Evolutionary conservation across 2,113 vertebrate species (phyloP).

Genomic region (Polypterus senegalus): DNA sequence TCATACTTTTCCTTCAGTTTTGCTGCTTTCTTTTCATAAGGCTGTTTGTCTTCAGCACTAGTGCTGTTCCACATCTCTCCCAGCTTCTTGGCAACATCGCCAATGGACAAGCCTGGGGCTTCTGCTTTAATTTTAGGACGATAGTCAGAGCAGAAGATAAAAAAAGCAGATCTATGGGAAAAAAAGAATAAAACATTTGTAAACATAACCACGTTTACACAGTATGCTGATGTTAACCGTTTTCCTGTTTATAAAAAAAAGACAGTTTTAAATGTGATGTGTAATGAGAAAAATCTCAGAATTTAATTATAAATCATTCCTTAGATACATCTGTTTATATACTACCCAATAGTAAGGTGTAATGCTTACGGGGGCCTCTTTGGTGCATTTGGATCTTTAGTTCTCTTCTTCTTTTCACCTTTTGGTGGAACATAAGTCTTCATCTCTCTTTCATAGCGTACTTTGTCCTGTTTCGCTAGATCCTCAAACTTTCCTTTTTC

Average conservation of each 20-base stretch:
- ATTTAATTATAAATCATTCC: neutral
- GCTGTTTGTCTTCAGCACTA: slow-evolving; percentile 77
- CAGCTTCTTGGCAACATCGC: slow-evolving; percentile 86
- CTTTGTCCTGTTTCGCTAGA: slow-evolving; percentile 85
- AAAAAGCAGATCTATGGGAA: slow-evolving; percentile 79
- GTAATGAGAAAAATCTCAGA: too few species aligned
- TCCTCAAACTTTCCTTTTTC: slow-evolving; percentile 95
- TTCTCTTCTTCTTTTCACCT: slow-evolving; percentile 81
- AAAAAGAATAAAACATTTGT: neutral
- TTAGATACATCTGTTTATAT: neutral
- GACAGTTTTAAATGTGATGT: too few species aligned
- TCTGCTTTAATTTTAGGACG: slow-evolving; percentile 89
- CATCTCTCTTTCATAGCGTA: slow-evolving; percentile 93
- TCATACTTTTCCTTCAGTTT: slow-evolving; percentile 97
- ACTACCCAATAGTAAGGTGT: rapidly evolving
- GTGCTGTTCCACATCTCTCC: slow-evolving; percentile 94
- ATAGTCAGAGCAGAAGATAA: slow-evolving; percentile 90
- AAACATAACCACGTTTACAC: too few species aligned
- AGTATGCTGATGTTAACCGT: too few species aligned
- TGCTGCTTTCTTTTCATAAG: slow-evolving; percentile 85
- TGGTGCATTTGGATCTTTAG: slow-evolving; percentile 93
- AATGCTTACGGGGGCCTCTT: slow-evolving; percentile 90
- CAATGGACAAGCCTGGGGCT: slow-evolving; percentile 72
- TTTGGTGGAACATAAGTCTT: slow-evolving; percentile 84
- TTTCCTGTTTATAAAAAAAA: too few species aligned